phyloP scores from a whole-genome alignment of 2,888 invertebrate genomes.

The Drosophila quasianomalipes region DNA sequence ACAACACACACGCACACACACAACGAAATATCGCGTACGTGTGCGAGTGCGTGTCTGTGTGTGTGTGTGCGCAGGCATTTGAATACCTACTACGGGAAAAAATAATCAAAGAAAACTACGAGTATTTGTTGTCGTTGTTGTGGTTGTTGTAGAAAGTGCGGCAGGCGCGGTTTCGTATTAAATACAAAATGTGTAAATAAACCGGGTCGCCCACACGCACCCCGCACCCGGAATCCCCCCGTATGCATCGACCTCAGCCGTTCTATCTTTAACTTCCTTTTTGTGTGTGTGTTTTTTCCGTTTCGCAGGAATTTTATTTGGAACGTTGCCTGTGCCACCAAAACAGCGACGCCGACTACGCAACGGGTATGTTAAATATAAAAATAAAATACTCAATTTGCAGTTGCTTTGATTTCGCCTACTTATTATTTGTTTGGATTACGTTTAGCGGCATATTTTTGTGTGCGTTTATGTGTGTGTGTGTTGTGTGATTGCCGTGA shows the following conservation, averaged over 20 bases:
- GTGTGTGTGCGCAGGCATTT: conserved; percentile 57
- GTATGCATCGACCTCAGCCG: neutral
- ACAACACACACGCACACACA: conserved; percentile 23
- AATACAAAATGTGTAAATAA: conserved; percentile 71
- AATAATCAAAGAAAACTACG: conserved; percentile 36
- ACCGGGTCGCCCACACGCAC: conserved; percentile 66
- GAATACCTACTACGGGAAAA: conserved; percentile 54
- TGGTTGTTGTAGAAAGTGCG: conserved; percentile 68
- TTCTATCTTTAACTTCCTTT: conserved; percentile 47
- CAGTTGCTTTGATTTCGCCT: conserved; percentile 17
- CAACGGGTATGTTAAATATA: conserved; percentile 30
- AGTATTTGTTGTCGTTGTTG: conserved; percentile 24
- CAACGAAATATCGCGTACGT: conserved; percentile 19
- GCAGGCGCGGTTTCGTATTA: conserved; percentile 57
- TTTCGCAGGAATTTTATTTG: conserved; percentile 48
- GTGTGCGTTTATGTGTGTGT: neutral
- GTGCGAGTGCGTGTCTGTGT: conserved; percentile 36
- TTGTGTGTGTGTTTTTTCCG: conserved; percentile 30
- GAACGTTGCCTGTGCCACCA: conserved; percentile 33
- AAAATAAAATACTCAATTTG: conserved; percentile 12
- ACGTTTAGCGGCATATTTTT: conserved; percentile 42
- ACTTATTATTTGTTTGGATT: conserved; percentile 31
- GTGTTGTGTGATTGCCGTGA: conserved; percentile 50
- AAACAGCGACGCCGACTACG: conserved; percentile 25
- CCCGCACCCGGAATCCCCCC: conserved; percentile 6